Percentiles rank a stretch among this genome's conserved stretches.
Conservation (phyloP, 2,797 vertebrate genomes). For the Hippoglossus hippoglossus region DNA sequence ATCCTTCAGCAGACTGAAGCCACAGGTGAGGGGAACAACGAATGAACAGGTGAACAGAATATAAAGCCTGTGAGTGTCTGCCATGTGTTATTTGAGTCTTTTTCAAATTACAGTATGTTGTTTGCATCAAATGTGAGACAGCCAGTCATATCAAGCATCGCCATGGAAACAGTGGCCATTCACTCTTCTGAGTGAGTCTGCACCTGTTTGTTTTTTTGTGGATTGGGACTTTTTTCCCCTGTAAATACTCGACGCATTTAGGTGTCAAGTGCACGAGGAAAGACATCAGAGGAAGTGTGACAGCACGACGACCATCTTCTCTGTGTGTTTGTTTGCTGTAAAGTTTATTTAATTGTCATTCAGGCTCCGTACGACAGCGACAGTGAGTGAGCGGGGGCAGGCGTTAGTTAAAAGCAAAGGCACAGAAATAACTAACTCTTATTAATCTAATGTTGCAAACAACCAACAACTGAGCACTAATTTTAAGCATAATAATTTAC, state of each 20-base stretch:
- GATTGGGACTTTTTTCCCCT: slow-evolving; percentile 41
- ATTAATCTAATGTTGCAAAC: slow-evolving; percentile 61
- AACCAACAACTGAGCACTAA: slow-evolving; percentile 28
- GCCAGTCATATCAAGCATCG: slow-evolving; percentile 60
- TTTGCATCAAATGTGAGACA: slow-evolving; percentile 43
- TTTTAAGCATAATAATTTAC: slow-evolving; percentile 30
- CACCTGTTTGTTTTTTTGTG: slow-evolving; percentile 53
- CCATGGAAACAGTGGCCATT: slow-evolving; percentile 79
- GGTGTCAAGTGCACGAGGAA: slow-evolving; percentile 18
- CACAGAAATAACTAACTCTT: slow-evolving; percentile 66
- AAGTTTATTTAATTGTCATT: slow-evolving; percentile 52
- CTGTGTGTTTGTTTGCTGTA: slow-evolving; percentile 45
- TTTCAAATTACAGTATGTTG: slow-evolving; percentile 15
- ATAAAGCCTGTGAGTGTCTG: slow-evolving; percentile 3
- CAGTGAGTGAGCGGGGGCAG: slow-evolving; percentile 36
- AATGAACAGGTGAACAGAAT: slow-evolving; percentile 17
- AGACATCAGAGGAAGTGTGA: slow-evolving; percentile 32
- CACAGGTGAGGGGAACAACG: slow-evolving; percentile 24
- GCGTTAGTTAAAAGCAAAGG: slow-evolving; percentile 69
- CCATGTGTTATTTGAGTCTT: slow-evolving; percentile 23
- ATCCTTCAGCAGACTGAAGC: background rate
- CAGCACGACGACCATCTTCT: slow-evolving; percentile 37
- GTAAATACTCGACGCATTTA: slow-evolving; percentile 40
- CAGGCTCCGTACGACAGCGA: slow-evolving; percentile 26
- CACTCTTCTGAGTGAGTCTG: slow-evolving; percentile 33